These are phyloP conservation scores for Odontocolon sp. DNA, from an alignment of 2,888 invertebrate genomes.

Conservation along the genomic window DNA sequence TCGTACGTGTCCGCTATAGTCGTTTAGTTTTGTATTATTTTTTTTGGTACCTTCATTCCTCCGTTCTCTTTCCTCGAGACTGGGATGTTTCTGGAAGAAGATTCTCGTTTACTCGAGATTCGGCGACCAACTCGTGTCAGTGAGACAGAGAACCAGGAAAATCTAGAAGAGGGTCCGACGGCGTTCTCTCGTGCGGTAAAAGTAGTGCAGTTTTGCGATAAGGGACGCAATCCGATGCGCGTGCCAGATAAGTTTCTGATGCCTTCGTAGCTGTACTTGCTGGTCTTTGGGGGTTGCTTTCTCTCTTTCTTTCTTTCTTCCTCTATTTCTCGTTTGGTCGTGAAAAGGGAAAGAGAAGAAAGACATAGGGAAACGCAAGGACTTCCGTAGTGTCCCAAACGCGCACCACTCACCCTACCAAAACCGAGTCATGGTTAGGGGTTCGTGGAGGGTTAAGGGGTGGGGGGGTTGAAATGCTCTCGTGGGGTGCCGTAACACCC, in stretches of 20 bases:
- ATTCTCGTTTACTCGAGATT: constrained; percentile 65
- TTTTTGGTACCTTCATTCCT: neutral
- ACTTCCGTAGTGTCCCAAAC: constrained; percentile 54
- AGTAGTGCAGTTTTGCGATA: constrained; percentile 80
- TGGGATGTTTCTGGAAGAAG: constrained; percentile 43
- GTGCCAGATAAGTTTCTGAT: constrained; percentile 81
- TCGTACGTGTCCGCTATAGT: no score
- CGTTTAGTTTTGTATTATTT: neutral
- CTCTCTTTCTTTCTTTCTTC: constrained; percentile 40
- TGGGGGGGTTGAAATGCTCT: constrained; percentile 69
- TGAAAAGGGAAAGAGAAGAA: constrained; percentile 25
- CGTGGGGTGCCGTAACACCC: constrained; percentile 74
- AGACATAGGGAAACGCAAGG: constrained; percentile 48
- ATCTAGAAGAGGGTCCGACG: constrained; percentile 29
- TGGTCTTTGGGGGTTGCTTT: constrained; percentile 35
- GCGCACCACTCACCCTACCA: constrained; percentile 36
- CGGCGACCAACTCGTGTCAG: constrained; percentile 6
- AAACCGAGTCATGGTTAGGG: constrained; percentile 43
- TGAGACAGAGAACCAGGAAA: constrained; percentile 13
- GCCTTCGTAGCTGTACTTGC: constrained; percentile 69
- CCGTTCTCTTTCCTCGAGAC: constrained; percentile 4
- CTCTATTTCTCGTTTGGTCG: constrained; percentile 5
- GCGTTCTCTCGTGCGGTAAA: constrained; percentile 70
- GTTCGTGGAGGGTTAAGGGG: no score
- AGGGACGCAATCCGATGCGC: constrained; percentile 81